Base-by-base conservation (phyloP, 2,888 invertebrate genomes). In the Nowickia ferox region DNA sequence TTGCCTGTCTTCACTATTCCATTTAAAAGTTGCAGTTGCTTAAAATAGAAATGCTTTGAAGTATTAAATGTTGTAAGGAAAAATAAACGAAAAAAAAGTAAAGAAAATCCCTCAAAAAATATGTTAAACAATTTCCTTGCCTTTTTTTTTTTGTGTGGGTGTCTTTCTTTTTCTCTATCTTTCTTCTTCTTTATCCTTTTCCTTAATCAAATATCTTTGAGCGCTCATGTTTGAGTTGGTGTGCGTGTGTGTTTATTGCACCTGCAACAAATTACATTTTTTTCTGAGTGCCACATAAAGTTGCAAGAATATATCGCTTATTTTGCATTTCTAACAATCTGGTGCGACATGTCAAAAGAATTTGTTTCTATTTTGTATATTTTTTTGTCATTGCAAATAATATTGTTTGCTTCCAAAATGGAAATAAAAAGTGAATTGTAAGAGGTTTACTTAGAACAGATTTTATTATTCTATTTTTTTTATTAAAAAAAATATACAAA, bases 201-300 rank as follows among this genome's bases (percentile, higher is more conserved):
- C 76, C 69, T 80, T 84, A 80, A 80, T 80, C 84, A 84, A 84
- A 84, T 84, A 77, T 77, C 75, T 84, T 74, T 76, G 51, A 77
- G 84, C 76, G 84, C 76, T 81, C 61, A 71, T 76, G 76, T 59
- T 57, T 71, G 44, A 30, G 15, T 19, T 17, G 61, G 11, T 55
- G 51, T 46, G n/a, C 19, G 19, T 61, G 57, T 57, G 22, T 66
- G 44, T 68, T 66, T 81, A 74, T 66, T 81, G 80, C 80, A 81
- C 80, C 80, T 81, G 80, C 80, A 74, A 81, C 80, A 80, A 80
- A 66, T 80, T 80, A 57, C 72, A 57, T 80, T 74, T 80, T 46
- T 55, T 53, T 66, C n/a, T 77, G 57, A 53, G 53, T 51, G 78
- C 13, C 46, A 19, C 66, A 77, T 77, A 68, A 79, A 79, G 30